phyloP scores from a whole-genome alignment of 2,797 vertebrate genomes.

The Lemur catta region DNA sequence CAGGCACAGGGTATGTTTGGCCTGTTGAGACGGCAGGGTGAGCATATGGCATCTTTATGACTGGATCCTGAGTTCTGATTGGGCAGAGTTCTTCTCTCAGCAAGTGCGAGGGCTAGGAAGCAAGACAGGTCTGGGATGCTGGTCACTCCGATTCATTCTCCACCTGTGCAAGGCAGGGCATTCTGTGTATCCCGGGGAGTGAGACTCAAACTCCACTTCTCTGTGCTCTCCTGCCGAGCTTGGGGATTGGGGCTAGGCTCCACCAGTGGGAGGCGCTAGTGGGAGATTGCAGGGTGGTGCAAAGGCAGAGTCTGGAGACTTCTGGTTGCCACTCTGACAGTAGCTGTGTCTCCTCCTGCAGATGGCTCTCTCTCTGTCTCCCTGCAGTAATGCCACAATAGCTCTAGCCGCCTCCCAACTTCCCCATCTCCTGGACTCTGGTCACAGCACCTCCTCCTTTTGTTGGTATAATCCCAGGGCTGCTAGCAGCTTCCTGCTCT shows the following conservation, averaged over 20 bases:
- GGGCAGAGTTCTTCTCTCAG: neutral
- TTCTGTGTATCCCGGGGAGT: neutral
- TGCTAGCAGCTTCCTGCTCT: neutral
- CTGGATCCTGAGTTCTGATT: no score
- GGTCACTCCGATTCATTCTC: neutral
- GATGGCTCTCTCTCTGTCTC: neutral
- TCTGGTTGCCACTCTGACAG: neutral
- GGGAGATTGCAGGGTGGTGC: neutral
- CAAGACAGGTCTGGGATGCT: neutral
- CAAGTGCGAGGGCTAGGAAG: neutral
- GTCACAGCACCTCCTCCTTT: neutral
- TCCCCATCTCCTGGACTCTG: neutral
- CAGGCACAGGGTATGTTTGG: no score
- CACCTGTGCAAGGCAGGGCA: accelerated
- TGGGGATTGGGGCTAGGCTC: accelerated
- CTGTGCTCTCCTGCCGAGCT: accelerated
- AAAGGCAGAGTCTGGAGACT: neutral
- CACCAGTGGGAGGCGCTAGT: neutral
- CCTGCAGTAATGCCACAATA: neutral
- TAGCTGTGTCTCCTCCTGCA: neutral
- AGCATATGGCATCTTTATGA: neutral
- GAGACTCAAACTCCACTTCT: accelerated
- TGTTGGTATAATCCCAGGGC: neutral
- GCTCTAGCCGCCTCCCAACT: neutral
- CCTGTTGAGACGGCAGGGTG: no score